Percentiles rank a stretch among this genome's conserved stretches.
These are phyloP conservation scores for Chironomus tentans DNA, from an alignment of 2,888 invertebrate species.

Conservation along the genomic window DNA sequence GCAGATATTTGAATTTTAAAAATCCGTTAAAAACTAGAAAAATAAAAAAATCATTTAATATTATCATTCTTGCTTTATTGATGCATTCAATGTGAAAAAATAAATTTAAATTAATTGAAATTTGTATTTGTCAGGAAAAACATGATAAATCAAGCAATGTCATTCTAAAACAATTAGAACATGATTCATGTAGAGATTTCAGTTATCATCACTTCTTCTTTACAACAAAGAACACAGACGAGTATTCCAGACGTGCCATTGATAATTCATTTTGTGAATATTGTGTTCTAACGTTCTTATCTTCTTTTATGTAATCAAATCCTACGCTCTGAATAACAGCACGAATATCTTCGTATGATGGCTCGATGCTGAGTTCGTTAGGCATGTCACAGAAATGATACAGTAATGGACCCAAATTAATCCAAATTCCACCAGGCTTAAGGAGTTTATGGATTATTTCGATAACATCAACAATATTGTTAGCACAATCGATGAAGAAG, in stretches of 20 bases:
- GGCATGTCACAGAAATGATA: conserved; percentile 86
- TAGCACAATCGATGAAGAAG: conserved; percentile 98
- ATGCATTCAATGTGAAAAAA: too few relatives aligned
- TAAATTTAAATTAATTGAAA: too few relatives aligned
- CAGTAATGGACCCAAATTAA: conserved; percentile 83
- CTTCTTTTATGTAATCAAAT: conserved; percentile 70
- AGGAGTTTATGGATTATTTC: conserved; percentile 85
- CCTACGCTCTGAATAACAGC: conserved; percentile 73
- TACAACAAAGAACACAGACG: conserved; percentile 87
- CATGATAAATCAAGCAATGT: too few relatives aligned
- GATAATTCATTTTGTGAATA: conserved; percentile 89
- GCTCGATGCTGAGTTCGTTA: conserved; percentile 83
- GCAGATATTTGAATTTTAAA: too few relatives aligned
- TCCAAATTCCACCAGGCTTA: conserved; percentile 82
- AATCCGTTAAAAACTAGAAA: too few relatives aligned
- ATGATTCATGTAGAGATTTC: too few relatives aligned
- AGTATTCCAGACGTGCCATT: conserved; percentile 87
- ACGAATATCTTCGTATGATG: conserved; percentile 75
- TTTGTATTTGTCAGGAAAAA: too few relatives aligned
- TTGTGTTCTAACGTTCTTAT: conserved; percentile 68
- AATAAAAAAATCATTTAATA: too few relatives aligned
- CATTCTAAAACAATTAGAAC: too few relatives aligned
- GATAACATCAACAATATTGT: conserved; percentile 89
- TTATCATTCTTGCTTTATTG: too few relatives aligned
- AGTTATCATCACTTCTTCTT: conserved; percentile 51